Percentiles rank a stretch among this genome's conserved stretches.
These are phyloP conservation scores for Sphinx pinastri DNA, from an alignment of 2,888 invertebrate species.

Conservation along the genomic window DNA sequence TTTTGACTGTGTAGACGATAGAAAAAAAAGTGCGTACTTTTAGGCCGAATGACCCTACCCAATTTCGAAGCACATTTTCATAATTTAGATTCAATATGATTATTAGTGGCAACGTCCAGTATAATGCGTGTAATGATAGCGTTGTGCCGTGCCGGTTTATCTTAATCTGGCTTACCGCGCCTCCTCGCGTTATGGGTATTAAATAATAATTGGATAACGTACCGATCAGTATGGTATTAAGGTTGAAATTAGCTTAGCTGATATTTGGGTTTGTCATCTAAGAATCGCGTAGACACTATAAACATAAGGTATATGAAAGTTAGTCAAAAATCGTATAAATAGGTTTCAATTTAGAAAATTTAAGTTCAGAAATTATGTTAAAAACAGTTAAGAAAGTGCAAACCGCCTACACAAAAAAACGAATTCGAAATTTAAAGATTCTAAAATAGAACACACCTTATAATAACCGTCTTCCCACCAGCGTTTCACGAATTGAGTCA, in stretches of 20 bases:
- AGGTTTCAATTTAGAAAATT: too few relatives aligned
- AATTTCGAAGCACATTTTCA: constrained; percentile 58
- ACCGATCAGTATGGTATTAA: constrained; percentile 55
- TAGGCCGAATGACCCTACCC: too few relatives aligned
- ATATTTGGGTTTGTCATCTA: neutral
- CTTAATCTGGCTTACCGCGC: constrained; percentile 78
- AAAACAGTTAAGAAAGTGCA: too few relatives aligned
- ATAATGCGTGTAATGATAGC: constrained; percentile 54
- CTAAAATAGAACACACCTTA: constrained; percentile 51
- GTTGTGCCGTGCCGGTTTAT: constrained; percentile 68
- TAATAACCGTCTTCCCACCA: constrained; percentile 72
- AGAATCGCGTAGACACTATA: neutral
- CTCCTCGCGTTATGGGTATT: constrained; percentile 70
- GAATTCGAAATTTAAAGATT: neutral
- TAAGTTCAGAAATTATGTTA: too few relatives aligned
- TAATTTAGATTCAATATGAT: constrained; percentile 70
- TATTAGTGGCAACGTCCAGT: constrained; percentile 23
- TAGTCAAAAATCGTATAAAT: too few relatives aligned
- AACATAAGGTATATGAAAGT: too few relatives aligned
- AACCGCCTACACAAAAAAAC: too few relatives aligned
- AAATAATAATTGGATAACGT: constrained; percentile 79
- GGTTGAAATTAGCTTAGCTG: neutral
- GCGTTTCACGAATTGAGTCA: constrained; percentile 66
- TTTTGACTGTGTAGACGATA: too few relatives aligned
- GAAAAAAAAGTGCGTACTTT: too few relatives aligned